A percentile compares a stretch with the other conserved stretches of the same genome.
phyloP scores from a whole-genome alignment of 2,113 vertebrate genomes.

The Cervus canadensis region DNA sequence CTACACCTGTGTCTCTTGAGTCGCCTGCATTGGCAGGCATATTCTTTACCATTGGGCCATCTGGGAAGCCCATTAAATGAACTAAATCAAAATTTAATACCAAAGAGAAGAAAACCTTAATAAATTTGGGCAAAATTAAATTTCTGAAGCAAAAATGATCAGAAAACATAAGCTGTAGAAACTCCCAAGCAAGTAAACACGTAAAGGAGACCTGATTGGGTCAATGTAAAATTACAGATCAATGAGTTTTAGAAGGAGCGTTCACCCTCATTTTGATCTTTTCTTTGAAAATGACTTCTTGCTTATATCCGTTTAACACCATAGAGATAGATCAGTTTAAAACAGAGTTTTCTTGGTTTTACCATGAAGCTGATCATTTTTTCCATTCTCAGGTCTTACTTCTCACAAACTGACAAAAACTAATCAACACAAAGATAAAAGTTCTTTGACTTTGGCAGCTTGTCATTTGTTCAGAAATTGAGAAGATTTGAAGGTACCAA shows the following conservation, averaged over 20 bases:
- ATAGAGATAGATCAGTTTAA: neutral
- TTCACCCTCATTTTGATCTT: neutral
- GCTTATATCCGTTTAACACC: neutral
- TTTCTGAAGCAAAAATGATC: neutral
- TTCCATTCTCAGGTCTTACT: neutral
- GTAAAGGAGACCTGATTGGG: neutral
- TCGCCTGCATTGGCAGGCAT: neutral
- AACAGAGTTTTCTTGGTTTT: neutral
- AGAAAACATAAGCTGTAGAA: neutral
- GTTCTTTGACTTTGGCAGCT: neutral
- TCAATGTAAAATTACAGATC: neutral
- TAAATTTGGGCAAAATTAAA: neutral
- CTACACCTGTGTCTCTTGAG: neutral
- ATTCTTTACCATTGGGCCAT: neutral
- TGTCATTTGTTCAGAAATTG: neutral
- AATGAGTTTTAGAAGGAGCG: neutral
- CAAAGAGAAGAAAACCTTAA: neutral
- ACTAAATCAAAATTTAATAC: neutral
- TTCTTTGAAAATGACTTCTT: conserved; percentile 1
- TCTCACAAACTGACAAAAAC: neutral
- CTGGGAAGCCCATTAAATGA: neutral
- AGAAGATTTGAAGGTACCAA: neutral
- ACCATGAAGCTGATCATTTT: neutral
- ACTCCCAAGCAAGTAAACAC: neutral
- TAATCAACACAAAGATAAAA: neutral